phyloP scores from a whole-genome alignment of 2,113 vertebrate species.

The Coregonus clupeaformis region DNA sequence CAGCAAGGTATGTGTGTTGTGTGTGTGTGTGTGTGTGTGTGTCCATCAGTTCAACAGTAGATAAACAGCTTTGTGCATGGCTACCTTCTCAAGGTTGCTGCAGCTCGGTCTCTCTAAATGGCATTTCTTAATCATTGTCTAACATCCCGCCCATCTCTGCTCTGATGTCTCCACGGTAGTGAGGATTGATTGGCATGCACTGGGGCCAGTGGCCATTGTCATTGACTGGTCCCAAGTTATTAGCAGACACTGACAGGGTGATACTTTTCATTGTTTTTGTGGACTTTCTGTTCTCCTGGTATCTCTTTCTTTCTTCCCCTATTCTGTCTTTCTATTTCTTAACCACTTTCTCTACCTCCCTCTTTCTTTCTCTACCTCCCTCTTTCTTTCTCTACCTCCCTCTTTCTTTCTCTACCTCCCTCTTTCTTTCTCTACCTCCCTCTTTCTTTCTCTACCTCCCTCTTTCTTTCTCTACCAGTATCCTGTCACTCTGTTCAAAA shows the following conservation, averaged over 20 bases:
- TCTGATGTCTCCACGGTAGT: constrained; percentile 54
- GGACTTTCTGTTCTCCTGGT: not conserved
- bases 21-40: constrained; percentile 9
- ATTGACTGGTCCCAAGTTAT: not conserved
- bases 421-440: too few species aligned
- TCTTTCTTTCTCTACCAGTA: too few species aligned
- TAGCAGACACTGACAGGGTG: not conserved
- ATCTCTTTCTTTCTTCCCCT: constrained; percentile 10
- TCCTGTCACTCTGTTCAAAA: too few species aligned
- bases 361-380: too few species aligned
- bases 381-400: too few species aligned
- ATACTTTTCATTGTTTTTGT: not conserved
- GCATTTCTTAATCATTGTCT: constrained; percentile 73
- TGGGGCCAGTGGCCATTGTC: constrained; percentile 46
- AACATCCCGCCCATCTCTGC: constrained; percentile 45
- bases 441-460: too few species aligned
- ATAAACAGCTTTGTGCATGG: constrained; percentile 65
- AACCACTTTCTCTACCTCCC: too few species aligned
- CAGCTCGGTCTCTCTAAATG: constrained; percentile 58
- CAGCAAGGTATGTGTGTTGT: constrained; percentile 91
- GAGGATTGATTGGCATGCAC: constrained; percentile 60
- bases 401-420: too few species aligned
- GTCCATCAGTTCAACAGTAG: constrained; percentile 28
- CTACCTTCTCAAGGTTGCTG: constrained; percentile 72
- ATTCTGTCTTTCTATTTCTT: constrained; percentile 28